Percentiles rank a stretch among this genome's conserved stretches.
phyloP scores from a whole-genome alignment of 2,797 vertebrate genomes.

The Platalea minor region DNA sequence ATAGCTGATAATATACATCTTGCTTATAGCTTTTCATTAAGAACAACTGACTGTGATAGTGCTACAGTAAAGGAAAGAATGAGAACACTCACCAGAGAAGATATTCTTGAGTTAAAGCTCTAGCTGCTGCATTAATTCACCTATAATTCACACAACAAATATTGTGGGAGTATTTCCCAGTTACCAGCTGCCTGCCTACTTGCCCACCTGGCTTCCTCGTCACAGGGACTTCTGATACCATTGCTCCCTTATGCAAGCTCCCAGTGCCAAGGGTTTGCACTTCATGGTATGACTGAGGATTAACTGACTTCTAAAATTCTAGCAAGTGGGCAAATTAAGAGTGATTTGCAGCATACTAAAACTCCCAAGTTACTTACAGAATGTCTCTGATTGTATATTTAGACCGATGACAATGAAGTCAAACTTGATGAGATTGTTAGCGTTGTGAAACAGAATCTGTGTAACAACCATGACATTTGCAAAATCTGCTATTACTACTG shows the following conservation, averaged over 20 bases:
- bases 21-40: background rate
- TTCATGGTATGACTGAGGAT: background rate
- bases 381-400: background rate
- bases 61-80: background rate
- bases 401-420: background rate
- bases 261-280: background rate
- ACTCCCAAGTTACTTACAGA: background rate
- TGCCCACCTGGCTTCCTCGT: background rate
- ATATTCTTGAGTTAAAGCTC: background rate
- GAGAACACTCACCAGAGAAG: background rate
- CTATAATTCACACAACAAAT: background rate
- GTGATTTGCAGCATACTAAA: background rate
- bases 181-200: background rate
- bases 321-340: background rate
- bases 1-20: background rate
- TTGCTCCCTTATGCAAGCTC: background rate
- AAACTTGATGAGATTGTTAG: background rate
- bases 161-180: background rate
- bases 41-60: background rate
- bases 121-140: background rate
- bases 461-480: background rate
- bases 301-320: background rate
- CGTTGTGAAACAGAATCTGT: background rate
- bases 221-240: background rate
- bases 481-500: background rate